Conservation (phyloP, 35 echinoderm and acorn worm species). For the Ptychodera flava region DNA sequence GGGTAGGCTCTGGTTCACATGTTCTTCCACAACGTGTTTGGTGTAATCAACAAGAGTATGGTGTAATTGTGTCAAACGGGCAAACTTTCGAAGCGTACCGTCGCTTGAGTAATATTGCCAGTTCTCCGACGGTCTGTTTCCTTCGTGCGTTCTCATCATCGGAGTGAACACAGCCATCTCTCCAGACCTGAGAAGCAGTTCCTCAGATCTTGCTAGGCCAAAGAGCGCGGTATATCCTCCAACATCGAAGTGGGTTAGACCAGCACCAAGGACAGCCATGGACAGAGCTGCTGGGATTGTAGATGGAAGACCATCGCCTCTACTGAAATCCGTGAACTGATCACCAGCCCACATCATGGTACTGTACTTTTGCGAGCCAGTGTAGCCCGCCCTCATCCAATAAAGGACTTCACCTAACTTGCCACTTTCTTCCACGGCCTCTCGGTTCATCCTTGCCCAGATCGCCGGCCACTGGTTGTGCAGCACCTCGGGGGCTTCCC, state of each 20-base stretch:
- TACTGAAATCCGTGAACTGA: conserved; percentile 78
- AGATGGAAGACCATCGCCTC: conserved; percentile 79
- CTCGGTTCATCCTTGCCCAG: conserved; percentile 77
- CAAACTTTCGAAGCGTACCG: conserved; percentile 54
- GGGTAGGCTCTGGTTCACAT: conserved; percentile 62
- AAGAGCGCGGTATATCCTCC: conserved; percentile 94
- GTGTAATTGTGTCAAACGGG: conserved; percentile 60
- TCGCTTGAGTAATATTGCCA: conserved; percentile 84
- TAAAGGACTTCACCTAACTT: conserved; percentile 69
- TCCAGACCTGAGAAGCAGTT: conserved; percentile 85
- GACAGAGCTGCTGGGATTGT: conserved; percentile 81
- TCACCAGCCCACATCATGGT: conserved; percentile 82
- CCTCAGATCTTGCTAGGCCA: conserved; percentile 69
- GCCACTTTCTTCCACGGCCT: conserved; percentile 74
- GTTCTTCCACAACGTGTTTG: conserved; percentile 42
- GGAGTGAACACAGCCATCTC: conserved; percentile 92
- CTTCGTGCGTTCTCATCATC: conserved; percentile 93
- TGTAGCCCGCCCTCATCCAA: conserved; percentile 96
- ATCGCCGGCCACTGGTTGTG: conserved; percentile 89
- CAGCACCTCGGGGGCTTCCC: conserved; percentile 50
- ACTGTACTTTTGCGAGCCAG: conserved; percentile 70
- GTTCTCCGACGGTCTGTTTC: conserved; percentile 78
- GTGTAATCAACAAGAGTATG: conserved; percentile 56
- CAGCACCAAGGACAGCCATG: conserved; percentile 74
- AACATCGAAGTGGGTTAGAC: conserved; percentile 85